Evolutionary conservation across 2,888 invertebrate species (phyloP).

Genomic region (Athripsodes cinereus): DNA sequence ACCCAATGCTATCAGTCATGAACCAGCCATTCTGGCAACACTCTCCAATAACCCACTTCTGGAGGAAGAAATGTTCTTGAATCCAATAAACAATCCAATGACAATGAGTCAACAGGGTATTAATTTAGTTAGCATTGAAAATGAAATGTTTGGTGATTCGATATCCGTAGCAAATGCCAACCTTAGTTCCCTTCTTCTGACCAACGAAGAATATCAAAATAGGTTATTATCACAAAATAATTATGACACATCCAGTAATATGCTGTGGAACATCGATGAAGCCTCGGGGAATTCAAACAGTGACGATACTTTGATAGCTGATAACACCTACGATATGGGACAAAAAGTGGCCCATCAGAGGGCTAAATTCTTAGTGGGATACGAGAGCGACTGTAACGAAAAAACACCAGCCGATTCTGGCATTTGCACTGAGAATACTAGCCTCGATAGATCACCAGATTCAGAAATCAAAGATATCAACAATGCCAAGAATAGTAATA

Average conservation of each 20-base stretch:
- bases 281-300: constrained; percentile 41
- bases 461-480: constrained; percentile 40
- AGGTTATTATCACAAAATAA: constrained; percentile 34
- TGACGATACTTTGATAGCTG: constrained; percentile 36
- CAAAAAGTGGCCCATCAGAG: constrained; percentile 12
- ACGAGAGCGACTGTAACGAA: constrained; percentile 42
- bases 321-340: constrained; percentile 13
- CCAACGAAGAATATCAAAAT: constrained; percentile 44
- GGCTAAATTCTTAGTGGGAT: constrained; percentile 45
- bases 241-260: neutral
- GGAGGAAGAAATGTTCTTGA: constrained; percentile 40
- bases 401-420: constrained; percentile 55
- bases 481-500: constrained; percentile 31
- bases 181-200: constrained; percentile 51
- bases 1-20: constrained; percentile 55
- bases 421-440: constrained; percentile 68
- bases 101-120: constrained; percentile 34
- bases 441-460: constrained; percentile 59
- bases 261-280: constrained; percentile 33
- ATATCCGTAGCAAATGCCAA: constrained; percentile 62
- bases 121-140: constrained; percentile 41
- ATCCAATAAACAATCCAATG: constrained; percentile 40
- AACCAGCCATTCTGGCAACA: constrained; percentile 49
- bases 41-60: constrained; percentile 46
- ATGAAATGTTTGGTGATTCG: constrained; percentile 28